Conservation (phyloP, 2,797 vertebrate genomes). For the Atherinosoma microstoma region DNA sequence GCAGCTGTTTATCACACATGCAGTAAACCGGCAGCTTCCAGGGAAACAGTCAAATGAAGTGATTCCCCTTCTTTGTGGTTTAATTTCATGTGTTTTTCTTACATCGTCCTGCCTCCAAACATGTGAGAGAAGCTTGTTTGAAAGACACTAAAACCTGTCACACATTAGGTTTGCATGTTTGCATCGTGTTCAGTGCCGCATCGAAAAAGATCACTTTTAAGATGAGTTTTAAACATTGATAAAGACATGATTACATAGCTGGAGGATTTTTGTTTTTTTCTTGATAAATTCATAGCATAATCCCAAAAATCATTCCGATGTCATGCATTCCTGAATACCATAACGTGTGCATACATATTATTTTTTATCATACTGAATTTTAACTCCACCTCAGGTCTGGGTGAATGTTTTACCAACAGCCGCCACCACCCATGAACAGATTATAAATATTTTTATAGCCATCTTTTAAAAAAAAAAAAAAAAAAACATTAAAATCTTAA, state of each 20-base stretch:
- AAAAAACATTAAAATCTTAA: background rate
- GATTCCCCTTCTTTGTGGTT: background rate
- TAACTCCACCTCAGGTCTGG: slow-evolving; percentile 48
- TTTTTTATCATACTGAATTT: slow-evolving; percentile 48
- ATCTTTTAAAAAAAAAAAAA: background rate
- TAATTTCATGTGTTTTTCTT: background rate
- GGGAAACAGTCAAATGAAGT: background rate
- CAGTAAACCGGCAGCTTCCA: slow-evolving; percentile 18
- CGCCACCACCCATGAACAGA: slow-evolving; percentile 20
- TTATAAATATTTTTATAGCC: slow-evolving; percentile 35
- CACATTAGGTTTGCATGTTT: slow-evolving; percentile 2
- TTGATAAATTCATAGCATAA: slow-evolving; percentile 70
- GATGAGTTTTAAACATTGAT: slow-evolving; percentile 46
- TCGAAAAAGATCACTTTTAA: slow-evolving; percentile 34
- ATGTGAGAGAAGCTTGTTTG: background rate
- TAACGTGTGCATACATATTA: slow-evolving; percentile 63
- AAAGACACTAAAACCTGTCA: background rate
- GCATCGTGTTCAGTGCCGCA: slow-evolving; percentile 34
- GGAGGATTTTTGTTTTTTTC: slow-evolving; percentile 43
- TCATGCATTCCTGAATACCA: slow-evolving; percentile 79
- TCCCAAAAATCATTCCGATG: slow-evolving; percentile 73
- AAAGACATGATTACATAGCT: slow-evolving; percentile 59
- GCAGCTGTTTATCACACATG: slow-evolving; percentile 35
- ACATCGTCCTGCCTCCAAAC: background rate
- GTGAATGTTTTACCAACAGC: slow-evolving; percentile 32